These are phyloP conservation scores for Thomomys bottae DNA, from an alignment of 2,113 vertebrate genomes.

Conservation along the genomic window DNA sequence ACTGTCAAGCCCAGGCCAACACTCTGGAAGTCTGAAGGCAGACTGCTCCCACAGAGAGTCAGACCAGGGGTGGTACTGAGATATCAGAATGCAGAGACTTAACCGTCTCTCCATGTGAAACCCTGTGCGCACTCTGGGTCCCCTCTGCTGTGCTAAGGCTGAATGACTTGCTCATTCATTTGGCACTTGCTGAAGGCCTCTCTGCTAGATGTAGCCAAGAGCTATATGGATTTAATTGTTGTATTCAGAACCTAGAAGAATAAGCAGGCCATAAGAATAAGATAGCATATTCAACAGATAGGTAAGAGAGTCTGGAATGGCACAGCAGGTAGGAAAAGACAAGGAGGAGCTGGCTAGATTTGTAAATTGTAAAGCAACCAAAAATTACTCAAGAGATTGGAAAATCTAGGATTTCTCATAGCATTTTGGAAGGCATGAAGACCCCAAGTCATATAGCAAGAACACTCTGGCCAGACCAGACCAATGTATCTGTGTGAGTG, in stretches of 20 bases:
- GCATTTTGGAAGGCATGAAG: neutral
- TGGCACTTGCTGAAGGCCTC: neutral
- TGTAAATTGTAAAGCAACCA: neutral
- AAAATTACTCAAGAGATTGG: conserved; percentile 5
- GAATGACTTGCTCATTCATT: neutral
- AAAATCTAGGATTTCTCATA: neutral
- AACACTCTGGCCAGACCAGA: conserved; percentile 39
- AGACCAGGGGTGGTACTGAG: conserved; percentile 48
- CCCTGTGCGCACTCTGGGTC: neutral
- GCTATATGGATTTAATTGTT: neutral
- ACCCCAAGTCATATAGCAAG: neutral
- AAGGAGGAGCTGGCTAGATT: neutral
- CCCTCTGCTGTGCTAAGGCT: neutral
- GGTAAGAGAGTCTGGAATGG: neutral
- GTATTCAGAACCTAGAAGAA: neutral
- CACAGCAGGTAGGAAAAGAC: neutral
- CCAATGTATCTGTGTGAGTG: neutral
- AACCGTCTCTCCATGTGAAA: conserved; percentile 11
- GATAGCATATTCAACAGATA: neutral
- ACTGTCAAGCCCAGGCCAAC: conserved; percentile 42
- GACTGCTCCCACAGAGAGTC: conserved; percentile 58
- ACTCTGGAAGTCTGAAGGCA: conserved; percentile 64
- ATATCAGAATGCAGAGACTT: neutral
- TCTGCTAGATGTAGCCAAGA: neutral
- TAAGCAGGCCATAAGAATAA: neutral